Conservation (phyloP, 2,113 vertebrate species). For the Pagrus major region DNA sequence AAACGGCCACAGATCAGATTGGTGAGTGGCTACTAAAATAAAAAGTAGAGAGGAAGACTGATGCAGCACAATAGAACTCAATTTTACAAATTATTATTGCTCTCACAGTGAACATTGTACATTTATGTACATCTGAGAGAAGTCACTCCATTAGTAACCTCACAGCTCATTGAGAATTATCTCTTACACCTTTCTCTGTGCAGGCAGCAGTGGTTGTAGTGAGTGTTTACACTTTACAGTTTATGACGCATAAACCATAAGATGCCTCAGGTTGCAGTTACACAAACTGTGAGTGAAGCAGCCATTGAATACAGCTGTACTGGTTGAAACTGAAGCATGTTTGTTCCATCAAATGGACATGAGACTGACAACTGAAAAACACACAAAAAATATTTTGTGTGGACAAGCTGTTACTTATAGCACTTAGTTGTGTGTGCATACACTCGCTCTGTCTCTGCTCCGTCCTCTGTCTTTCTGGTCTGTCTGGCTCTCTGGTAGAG, state of each 20-base stretch:
- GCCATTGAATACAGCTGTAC: not conserved
- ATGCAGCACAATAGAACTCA: constrained; percentile 4
- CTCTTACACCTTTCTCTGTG: too few relatives aligned
- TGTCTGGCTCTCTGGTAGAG: not conserved
- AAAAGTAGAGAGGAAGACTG: not conserved
- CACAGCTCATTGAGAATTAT: too few relatives aligned
- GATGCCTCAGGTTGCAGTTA: not conserved
- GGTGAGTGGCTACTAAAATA: not conserved
- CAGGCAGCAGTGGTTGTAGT: too few relatives aligned
- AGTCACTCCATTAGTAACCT: too few relatives aligned
- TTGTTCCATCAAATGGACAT: not conserved
- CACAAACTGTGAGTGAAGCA: not conserved
- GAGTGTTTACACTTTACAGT: too few relatives aligned
- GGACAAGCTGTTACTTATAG: not conserved
- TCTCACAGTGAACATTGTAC: not conserved
- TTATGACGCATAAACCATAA: not conserved
- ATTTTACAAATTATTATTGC: not conserved
- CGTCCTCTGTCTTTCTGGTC: not conserved
- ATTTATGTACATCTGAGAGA: too few relatives aligned
- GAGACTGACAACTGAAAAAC: not conserved
- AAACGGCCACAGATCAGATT: not conserved
- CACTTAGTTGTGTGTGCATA: not conserved
- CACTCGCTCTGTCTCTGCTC: not conserved
- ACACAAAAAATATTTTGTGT: not conserved
- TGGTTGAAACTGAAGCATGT: not conserved